phyloP scores from a whole-genome alignment of 2,797 vertebrate genomes.

The Premnoplex brunnescens region DNA sequence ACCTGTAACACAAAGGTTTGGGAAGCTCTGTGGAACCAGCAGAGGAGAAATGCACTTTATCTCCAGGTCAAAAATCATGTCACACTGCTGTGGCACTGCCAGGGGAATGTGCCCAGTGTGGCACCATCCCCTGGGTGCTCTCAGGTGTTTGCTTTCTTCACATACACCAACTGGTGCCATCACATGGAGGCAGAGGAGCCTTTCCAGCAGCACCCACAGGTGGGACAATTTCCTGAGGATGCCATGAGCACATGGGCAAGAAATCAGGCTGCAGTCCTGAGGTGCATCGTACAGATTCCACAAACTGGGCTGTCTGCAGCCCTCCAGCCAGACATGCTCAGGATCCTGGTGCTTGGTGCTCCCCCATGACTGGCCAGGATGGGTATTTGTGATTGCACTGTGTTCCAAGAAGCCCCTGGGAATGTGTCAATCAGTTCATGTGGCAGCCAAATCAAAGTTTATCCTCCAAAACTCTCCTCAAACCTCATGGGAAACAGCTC shows the following conservation, averaged over 20 bases:
- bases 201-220: fast-evolving
- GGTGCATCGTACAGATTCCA: fast-evolving
- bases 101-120: neutral
- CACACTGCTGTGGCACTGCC: neutral
- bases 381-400: fast-evolving
- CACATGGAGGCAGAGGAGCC: neutral
- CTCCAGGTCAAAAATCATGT: neutral
- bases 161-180: fast-evolving
- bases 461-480: neutral
- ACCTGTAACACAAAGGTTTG: neutral
- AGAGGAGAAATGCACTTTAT: neutral
- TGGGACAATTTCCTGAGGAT: neutral
- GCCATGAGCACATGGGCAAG: fast-evolving
- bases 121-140: neutral
- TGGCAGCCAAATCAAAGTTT: neutral
- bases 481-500: neutral
- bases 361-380: fast-evolving
- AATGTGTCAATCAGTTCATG: fast-evolving
- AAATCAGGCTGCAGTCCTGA: neutral
- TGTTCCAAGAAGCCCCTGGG: neutral
- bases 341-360: neutral
- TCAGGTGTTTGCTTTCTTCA: neutral
- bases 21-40: neutral
- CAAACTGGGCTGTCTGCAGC: neutral
- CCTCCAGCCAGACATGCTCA: fast-evolving